Base-by-base conservation (phyloP, 1,140 invertebrate genomes). In the Lutraria rhynchaena region DNA sequence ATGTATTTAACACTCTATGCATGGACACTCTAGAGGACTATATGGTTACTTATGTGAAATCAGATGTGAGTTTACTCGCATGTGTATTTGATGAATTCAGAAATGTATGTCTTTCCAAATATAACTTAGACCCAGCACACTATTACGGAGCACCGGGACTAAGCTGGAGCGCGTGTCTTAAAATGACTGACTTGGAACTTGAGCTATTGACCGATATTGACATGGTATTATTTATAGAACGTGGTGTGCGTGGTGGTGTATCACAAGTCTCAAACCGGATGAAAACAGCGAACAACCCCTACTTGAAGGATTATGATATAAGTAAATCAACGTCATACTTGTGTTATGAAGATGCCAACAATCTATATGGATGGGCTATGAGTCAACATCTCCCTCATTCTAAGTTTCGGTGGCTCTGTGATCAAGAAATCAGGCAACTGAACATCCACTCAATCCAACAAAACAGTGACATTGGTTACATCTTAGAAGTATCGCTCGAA, bases 401-500 rank as follows among this genome's bases (percentile, higher is more conserved):
- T n/a, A n/a, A n/a, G n/a, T n/a, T n/a, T n/a, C n/a, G n/a, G n/a
- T n/a, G n/a, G n/a, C n/a, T n/a, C n/a, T n/a, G n/a, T n/a, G 92
- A 24, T 71, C 86, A 55, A 19, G 82, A 35, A 46, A 84, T 83
- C 86, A 88, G 55, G 85, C 88, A 3, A 53, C 75, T 60, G 15
- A 90, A 86, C 89, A 93, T 86, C 89, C 91, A 81, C 82, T 84
- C 46, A 74, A 85, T 92, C 22, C 37, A 86, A 7, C 84, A 92
- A 81, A 88, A 92, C 89, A 83, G 89, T 70, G 27, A 86, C 35
- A 83, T 80, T 53, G 94, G 94, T 7, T 95, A 93, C 82, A 93
- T 94, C 69, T 85, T 95, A 37, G 94, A 95, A 58, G 84, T 90
- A 9, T 83, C 90, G 77, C 41, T 93, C 17, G 57, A 84, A 7